phyloP scores from a whole-genome alignment of 2,888 invertebrate species.

The Phania funesta region DNA sequence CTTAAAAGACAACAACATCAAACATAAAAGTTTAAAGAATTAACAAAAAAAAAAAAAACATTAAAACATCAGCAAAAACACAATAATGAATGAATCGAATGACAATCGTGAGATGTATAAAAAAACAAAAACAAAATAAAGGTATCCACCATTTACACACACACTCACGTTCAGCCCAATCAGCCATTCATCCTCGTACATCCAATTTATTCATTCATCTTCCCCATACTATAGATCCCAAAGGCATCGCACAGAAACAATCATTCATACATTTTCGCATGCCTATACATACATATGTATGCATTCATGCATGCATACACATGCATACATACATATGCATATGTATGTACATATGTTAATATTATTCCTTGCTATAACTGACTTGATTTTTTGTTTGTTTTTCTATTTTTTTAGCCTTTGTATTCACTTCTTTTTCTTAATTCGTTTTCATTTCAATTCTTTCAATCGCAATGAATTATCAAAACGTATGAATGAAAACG shows the following conservation, averaged over 20 bases:
- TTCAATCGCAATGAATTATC: conserved; percentile 18
- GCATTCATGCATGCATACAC: neutral
- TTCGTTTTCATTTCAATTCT: conserved; percentile 49
- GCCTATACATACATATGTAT: neutral
- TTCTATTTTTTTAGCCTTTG: neutral
- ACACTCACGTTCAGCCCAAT: conserved; percentile 20
- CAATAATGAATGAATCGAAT: conserved; percentile 68
- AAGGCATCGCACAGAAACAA: neutral
- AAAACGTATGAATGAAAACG: conserved; percentile 65
- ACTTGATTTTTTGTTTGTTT: conserved; percentile 22
- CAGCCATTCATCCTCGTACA: conserved; percentile 50
- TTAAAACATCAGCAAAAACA: conserved; percentile 38
- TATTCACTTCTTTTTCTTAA: conserved; percentile 1
- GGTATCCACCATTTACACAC: conserved; percentile 47
- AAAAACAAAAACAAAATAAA: conserved; percentile 44
- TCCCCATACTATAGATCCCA: conserved; percentile 36
- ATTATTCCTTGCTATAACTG: conserved; percentile 25
- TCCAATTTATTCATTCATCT: conserved; percentile 58
- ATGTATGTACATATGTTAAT: too few species aligned
- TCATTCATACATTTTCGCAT: conserved; percentile 13
- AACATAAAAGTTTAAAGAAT: conserved; percentile 54
- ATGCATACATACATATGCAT: neutral
- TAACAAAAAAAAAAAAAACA: conserved; percentile 18
- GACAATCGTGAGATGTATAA: conserved; percentile 59
- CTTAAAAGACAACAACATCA: conserved; percentile 42